phyloP scores from a whole-genome alignment of 2,113 vertebrate species.

The Notiomystis cincta region DNA sequence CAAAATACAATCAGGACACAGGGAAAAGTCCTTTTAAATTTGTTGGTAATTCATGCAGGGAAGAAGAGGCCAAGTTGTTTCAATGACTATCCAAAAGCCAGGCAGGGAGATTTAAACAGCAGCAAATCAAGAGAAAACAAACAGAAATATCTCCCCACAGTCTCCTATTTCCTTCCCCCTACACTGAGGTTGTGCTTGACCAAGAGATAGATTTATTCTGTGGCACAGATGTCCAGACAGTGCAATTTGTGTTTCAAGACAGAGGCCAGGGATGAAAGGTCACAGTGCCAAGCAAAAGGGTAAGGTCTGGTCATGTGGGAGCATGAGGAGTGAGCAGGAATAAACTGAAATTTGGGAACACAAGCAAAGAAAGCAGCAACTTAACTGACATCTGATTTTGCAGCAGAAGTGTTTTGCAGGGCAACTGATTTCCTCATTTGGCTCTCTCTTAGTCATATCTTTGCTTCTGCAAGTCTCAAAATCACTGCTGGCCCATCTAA shows the following conservation, averaged over 20 bases:
- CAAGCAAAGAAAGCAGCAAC: background rate
- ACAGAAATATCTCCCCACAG: background rate
- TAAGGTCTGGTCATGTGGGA: background rate
- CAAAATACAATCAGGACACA: background rate
- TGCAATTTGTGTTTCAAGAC: background rate
- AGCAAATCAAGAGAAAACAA: background rate
- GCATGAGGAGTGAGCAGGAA: background rate
- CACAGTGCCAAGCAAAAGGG: background rate
- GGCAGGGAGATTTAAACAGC: background rate
- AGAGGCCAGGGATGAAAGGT: background rate
- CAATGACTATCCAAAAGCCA: background rate
- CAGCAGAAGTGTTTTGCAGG: background rate
- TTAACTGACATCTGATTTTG: background rate
- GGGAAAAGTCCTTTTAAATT: background rate
- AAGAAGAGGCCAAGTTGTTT: background rate
- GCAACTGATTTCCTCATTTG: background rate
- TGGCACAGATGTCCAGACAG: background rate
- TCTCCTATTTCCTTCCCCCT: background rate
- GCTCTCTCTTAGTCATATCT: background rate
- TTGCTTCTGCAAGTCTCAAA: background rate
- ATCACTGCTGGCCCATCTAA: background rate
- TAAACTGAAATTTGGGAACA: background rate
- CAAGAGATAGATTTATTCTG: background rate
- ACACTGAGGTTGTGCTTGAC: background rate
- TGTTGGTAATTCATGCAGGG: background rate